Conservation (phyloP, 2,888 invertebrate species). For the Oxycera nigricornis region DNA sequence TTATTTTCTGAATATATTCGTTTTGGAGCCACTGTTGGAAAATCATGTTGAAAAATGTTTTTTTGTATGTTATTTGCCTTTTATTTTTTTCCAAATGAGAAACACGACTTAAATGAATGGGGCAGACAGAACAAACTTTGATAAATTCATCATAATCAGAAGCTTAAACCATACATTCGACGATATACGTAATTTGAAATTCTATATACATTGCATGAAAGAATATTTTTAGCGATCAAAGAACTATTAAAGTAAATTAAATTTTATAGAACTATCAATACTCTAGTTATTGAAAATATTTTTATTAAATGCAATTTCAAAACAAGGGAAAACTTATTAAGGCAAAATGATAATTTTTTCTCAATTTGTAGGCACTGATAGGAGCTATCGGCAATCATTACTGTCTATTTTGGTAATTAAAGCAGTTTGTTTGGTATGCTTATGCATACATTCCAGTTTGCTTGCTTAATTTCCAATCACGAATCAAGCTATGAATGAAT, state of each 20-base stretch:
- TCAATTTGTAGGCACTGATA: neutral
- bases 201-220: slow-evolving; percentile 44
- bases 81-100: too few relatives aligned
- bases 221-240: slow-evolving; percentile 31
- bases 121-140: neutral
- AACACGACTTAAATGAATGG: too few relatives aligned
- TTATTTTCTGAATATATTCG: neutral
- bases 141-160: slow-evolving; percentile 35
- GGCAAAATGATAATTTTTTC: too few relatives aligned
- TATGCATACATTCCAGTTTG: neutral
- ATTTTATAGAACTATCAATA: slow-evolving; percentile 36
- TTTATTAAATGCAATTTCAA: slow-evolving; percentile 11
- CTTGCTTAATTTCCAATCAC: neutral
- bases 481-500: too few relatives aligned
- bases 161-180: slow-evolving; percentile 42
- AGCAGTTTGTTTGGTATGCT: neutral
- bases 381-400: neutral
- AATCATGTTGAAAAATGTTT: too few relatives aligned
- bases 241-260: slow-evolving; percentile 11
- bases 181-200: slow-evolving; percentile 52
- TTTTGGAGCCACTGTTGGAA: too few relatives aligned
- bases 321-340: too few relatives aligned
- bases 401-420: slow-evolving; percentile 17
- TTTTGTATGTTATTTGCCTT: too few relatives aligned
- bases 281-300: slow-evolving; percentile 30